A percentile compares a stretch with the other conserved stretches of the same genome.
Conservation (phyloP, 2,797 vertebrate species). For the Hemitrygon akajei region DNA sequence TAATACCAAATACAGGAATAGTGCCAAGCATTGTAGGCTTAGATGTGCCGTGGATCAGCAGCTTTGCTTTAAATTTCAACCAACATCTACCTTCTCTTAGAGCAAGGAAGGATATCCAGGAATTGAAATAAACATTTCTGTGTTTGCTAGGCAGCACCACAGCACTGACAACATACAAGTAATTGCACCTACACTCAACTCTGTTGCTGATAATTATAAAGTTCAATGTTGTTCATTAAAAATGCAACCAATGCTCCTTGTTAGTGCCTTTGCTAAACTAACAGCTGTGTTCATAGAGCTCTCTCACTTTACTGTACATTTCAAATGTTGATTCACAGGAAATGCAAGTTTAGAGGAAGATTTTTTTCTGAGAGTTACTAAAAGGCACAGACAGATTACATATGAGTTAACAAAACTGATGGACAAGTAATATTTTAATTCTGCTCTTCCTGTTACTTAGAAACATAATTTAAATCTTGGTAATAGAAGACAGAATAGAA, state of each 20-base stretch:
- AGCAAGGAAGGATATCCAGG: not conserved
- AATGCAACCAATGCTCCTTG: not conserved
- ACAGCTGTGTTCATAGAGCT: not conserved
- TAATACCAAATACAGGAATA: not conserved
- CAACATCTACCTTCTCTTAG: not conserved
- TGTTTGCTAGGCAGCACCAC: not conserved
- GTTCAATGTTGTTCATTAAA: constrained; percentile 20
- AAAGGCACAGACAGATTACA: not conserved
- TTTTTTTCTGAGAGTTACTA: not conserved
- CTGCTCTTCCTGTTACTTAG: constrained; percentile 8
- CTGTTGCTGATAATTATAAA: constrained; percentile 12
- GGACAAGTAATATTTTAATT: constrained; percentile 4
- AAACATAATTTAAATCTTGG: constrained; percentile 30
- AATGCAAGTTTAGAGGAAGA: not conserved
- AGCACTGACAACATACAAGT: not conserved
- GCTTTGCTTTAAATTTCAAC: not conserved
- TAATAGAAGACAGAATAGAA: not conserved
- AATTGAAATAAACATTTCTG: not conserved
- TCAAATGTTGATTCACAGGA: not conserved
- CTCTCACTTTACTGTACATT: not conserved
- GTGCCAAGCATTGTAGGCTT: not conserved
- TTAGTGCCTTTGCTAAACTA: constrained; percentile 4
- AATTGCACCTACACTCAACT: not conserved
- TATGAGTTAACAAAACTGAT: constrained; percentile 19
- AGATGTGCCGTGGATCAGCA: not conserved